A percentile compares a stretch with the other conserved stretches of the same genome.
Conservation (phyloP, 2,113 vertebrate genomes). For the Rhinichthys klamathensis region DNA sequence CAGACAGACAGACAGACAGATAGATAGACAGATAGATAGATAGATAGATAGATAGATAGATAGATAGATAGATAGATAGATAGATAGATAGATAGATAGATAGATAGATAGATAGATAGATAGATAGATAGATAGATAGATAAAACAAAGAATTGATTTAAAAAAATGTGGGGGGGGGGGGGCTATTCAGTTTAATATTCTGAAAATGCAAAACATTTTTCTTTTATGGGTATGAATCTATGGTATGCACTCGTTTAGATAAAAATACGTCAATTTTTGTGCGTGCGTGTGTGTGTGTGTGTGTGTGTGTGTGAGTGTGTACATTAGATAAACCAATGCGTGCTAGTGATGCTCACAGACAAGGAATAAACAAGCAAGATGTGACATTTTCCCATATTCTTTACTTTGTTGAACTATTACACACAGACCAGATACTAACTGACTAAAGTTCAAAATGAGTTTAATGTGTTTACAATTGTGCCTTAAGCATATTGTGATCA, state of each 20-base stretch:
- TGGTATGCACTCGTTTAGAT: neutral
- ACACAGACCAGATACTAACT: neutral
- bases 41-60: too few relatives aligned
- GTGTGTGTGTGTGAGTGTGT: neutral
- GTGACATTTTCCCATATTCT: neutral
- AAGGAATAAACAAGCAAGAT: neutral
- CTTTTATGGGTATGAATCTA: neutral
- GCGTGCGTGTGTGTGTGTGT: neutral
- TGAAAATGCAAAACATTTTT: neutral
- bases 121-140: too few relatives aligned
- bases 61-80: too few relatives aligned
- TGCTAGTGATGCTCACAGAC: neutral
- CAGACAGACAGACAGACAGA: too few relatives aligned
- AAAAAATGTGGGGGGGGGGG: too few relatives aligned
- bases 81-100: too few relatives aligned
- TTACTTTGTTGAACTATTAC: neutral
- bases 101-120: too few relatives aligned
- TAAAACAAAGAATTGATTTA: too few relatives aligned
- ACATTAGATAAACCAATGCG: too few relatives aligned
- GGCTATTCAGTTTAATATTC: neutral
- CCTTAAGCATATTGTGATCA: slow-evolving; percentile 45
- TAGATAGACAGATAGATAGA: too few relatives aligned
- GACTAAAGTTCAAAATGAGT: slow-evolving; percentile 27
- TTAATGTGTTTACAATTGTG: slow-evolving; percentile 29
- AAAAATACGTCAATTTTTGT: neutral